phyloP scores from a whole-genome alignment of 2,888 invertebrate species.

The Coremacera marginata region DNA sequence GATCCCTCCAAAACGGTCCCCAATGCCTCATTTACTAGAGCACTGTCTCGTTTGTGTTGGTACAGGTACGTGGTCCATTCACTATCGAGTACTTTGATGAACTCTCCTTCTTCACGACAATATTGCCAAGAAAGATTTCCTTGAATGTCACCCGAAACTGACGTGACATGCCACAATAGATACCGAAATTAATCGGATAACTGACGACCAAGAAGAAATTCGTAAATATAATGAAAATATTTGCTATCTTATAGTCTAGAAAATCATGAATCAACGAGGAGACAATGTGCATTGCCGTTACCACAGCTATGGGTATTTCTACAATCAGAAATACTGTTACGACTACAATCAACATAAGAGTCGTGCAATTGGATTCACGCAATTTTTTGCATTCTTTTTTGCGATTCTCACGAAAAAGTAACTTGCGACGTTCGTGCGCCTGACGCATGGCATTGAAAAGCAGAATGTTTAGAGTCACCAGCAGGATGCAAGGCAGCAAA shows the following conservation, averaged over 20 bases:
- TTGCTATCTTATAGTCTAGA: slow-evolving; percentile 82
- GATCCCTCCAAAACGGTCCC: slow-evolving; percentile 53
- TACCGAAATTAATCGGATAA: slow-evolving; percentile 94
- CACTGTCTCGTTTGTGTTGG: slow-evolving; percentile 88
- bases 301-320: slow-evolving; percentile 86
- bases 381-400: slow-evolving; percentile 84
- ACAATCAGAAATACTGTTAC: slow-evolving; percentile 86
- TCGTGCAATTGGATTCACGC: slow-evolving; percentile 83
- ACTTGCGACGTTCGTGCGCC: slow-evolving; percentile 83
- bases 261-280: slow-evolving; percentile 80
- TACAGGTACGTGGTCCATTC: slow-evolving; percentile 85
- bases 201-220: slow-evolving; percentile 93
- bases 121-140: slow-evolving; percentile 76
- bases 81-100: slow-evolving; percentile 85
- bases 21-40: slow-evolving; percentile 66
- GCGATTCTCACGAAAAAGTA: slow-evolving; percentile 82
- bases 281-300: slow-evolving; percentile 86
- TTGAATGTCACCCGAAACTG: slow-evolving; percentile 95
- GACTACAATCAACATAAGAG: slow-evolving; percentile 88
- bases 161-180: slow-evolving; percentile 95
- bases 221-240: slow-evolving; percentile 82
- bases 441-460: slow-evolving; percentile 87
- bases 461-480: slow-evolving; percentile 89
- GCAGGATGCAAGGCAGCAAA: slow-evolving; percentile 86
- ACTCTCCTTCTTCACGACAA: slow-evolving; percentile 74